These are phyloP conservation scores for Xyrichtys novacula DNA, from an alignment of 2,797 vertebrate genomes.

Conservation along the genomic window DNA sequence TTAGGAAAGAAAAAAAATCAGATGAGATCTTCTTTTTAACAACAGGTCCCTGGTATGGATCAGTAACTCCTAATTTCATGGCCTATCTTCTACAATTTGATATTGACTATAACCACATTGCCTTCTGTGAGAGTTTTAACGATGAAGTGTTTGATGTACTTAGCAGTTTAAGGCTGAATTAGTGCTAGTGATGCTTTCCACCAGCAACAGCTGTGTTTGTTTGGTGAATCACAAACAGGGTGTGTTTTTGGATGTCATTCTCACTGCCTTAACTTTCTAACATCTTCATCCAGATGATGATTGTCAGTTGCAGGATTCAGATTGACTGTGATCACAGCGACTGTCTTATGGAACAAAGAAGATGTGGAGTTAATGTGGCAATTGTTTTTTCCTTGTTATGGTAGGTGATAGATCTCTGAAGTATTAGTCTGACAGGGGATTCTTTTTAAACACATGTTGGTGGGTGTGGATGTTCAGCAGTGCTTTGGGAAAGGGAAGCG, in stretches of 20 bases:
- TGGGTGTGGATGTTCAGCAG: conserved; percentile 49
- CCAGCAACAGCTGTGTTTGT: conserved; percentile 72
- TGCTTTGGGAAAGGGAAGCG: conserved; percentile 38
- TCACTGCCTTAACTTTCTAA: conserved; percentile 38
- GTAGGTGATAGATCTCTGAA: conserved; percentile 47
- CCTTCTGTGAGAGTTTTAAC: not conserved
- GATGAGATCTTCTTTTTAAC: too few relatives aligned
- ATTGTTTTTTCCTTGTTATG: conserved; percentile 17
- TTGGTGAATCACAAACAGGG: conserved; percentile 74
- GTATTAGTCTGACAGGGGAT: conserved; percentile 22
- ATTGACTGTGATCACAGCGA: conserved; percentile 53
- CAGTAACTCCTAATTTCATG: too few relatives aligned
- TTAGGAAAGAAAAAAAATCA: too few relatives aligned
- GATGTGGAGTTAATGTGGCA: conserved; percentile 18
- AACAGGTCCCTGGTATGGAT: too few relatives aligned
- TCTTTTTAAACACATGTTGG: conserved; percentile 50
- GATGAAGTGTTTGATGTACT: conserved; percentile 23
- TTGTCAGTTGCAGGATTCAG: conserved; percentile 44
- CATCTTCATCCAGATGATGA: conserved; percentile 59
- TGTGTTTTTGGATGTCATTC: conserved; percentile 51
- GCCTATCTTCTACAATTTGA: too few relatives aligned
- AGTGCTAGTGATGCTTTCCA: conserved; percentile 26
- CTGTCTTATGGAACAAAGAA: conserved; percentile 57
- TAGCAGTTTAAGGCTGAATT: conserved; percentile 36
- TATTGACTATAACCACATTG: too few relatives aligned